phyloP scores from a whole-genome alignment of 2,113 vertebrate genomes.

The Thermophis baileyi region DNA sequence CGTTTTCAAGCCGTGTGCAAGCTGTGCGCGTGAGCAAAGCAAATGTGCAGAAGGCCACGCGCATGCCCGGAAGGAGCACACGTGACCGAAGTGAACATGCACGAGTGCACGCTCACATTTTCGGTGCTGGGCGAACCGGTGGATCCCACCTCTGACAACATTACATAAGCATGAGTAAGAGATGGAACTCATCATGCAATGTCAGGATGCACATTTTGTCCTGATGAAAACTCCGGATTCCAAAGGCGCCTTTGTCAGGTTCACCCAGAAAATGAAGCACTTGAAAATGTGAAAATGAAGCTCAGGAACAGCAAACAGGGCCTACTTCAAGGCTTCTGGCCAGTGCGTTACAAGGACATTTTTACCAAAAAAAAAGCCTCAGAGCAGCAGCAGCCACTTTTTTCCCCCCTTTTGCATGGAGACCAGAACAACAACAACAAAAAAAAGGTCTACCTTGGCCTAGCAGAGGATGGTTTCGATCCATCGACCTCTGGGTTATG shows the following conservation, averaged over 20 bases:
- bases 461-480: not conserved
- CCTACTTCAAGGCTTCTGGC: not conserved
- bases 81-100: too few relatives aligned
- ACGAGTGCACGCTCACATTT: too few relatives aligned
- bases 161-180: not conserved
- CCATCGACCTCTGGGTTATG: not conserved
- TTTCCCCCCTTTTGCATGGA: not conserved
- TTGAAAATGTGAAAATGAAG: not conserved
- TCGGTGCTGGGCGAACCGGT: too few relatives aligned
- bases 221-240: not conserved
- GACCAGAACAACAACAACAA: not conserved
- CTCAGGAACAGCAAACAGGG: not conserved
- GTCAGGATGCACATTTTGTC: not conserved
- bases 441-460: not conserved
- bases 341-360: not conserved
- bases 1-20: too few relatives aligned
- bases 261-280: not conserved
- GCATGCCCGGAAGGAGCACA: too few relatives aligned
- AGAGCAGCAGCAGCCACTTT: not conserved
- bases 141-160: too few relatives aligned
- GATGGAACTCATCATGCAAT: not conserved
- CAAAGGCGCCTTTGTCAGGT: not conserved
- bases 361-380: not conserved
- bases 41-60: too few relatives aligned
- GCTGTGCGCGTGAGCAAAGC: too few relatives aligned